Conservation (phyloP, 2,797 vertebrate species). For the Acomys russatus region DNA sequence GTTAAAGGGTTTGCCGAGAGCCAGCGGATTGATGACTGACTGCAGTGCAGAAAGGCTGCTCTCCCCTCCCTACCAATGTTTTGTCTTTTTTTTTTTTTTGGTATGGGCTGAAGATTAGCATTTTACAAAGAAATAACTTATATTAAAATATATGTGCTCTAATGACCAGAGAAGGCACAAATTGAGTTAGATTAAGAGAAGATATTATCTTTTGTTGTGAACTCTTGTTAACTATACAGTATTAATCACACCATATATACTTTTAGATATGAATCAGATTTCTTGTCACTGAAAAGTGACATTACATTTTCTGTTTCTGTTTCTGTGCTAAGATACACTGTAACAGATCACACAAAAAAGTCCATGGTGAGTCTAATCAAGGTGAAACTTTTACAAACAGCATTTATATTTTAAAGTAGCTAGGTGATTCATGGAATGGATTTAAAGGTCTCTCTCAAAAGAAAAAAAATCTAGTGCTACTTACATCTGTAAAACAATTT, state of each 20-base stretch:
- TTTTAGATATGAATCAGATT: constrained; percentile 82
- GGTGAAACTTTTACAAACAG: constrained; percentile 87
- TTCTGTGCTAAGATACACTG: constrained; percentile 87
- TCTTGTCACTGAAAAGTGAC: constrained; percentile 82
- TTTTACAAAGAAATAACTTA: constrained; percentile 81
- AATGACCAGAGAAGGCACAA: constrained; percentile 87
- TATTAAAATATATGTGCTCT: constrained; percentile 78
- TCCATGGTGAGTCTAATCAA: constrained; percentile 85
- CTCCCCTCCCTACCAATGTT: constrained; percentile 63
- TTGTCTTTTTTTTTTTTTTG: background rate
- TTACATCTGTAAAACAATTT: constrained; percentile 83
- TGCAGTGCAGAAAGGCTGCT: constrained; percentile 84
- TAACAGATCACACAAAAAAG: constrained; percentile 84
- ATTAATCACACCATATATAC: constrained; percentile 77
- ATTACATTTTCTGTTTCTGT: constrained; percentile 81
- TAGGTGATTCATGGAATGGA: constrained; percentile 88
- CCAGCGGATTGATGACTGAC: constrained; percentile 58
- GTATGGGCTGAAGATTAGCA: constrained; percentile 78
- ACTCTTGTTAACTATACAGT: constrained; percentile 83
- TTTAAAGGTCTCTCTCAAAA: constrained; percentile 82
- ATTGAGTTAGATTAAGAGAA: constrained; percentile 85
- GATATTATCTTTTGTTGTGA: constrained; percentile 78
- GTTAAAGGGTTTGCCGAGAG: constrained; percentile 54
- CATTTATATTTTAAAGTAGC: constrained; percentile 76
- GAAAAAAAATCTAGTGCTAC: constrained; percentile 85